These are phyloP conservation scores for Apamea crenata DNA, from an alignment of 2,888 invertebrate species.

Conservation along the genomic window DNA sequence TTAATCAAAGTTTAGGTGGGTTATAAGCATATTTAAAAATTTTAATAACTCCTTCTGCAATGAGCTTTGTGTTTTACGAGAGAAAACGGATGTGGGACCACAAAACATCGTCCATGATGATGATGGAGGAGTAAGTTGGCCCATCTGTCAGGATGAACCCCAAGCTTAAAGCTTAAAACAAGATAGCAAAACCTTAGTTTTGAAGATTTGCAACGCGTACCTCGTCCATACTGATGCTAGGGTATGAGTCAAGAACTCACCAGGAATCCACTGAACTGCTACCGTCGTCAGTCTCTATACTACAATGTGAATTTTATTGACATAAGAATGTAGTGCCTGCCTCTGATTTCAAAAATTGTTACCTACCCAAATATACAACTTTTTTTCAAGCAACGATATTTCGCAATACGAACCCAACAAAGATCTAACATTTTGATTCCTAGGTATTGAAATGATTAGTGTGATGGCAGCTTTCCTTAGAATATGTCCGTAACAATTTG, in stretches of 20 bases:
- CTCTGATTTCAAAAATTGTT: neutral
- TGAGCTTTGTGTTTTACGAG: neutral
- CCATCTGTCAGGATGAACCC: neutral
- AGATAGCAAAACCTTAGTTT: neutral
- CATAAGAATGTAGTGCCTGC: neutral
- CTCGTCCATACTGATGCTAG: neutral
- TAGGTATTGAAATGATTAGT: slow-evolving; percentile 66
- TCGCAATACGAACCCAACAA: slow-evolving; percentile 3
- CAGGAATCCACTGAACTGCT: neutral
- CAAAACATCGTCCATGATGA: neutral
- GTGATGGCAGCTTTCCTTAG: slow-evolving; percentile 79
- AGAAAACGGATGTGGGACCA: neutral
- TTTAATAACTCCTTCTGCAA: neutral
- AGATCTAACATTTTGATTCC: slow-evolving; percentile 58
- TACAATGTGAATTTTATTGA: neutral
- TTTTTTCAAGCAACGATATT: slow-evolving; percentile 16
- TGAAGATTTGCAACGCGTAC: neutral
- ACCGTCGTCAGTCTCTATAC: neutral
- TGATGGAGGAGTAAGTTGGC: neutral
- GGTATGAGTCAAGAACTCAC: neutral
- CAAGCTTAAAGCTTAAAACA: neutral
- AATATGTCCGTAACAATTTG: slow-evolving; percentile 84
- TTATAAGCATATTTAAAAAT: neutral
- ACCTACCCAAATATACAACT: neutral
- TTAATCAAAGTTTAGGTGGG: neutral